Base-by-base conservation (phyloP, 2,113 vertebrate genomes). In the Lichenostomus cassidix region DNA sequence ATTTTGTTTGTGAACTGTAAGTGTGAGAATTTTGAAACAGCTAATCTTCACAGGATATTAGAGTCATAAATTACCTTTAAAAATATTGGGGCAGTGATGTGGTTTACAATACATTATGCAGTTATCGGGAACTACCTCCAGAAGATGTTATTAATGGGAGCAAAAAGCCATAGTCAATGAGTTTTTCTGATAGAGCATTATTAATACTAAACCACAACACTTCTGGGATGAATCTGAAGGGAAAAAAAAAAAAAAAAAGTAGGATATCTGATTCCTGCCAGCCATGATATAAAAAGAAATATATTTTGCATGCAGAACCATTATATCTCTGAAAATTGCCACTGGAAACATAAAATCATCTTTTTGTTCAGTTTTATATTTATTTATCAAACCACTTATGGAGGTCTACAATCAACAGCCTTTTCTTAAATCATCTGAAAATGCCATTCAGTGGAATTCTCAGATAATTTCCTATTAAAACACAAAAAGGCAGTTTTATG, bases 371-470 rank as follows among this genome's bases (percentile, higher is more conserved):
- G 28, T 84, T 82, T 68, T 76, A 18, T 89, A 58, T 87, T 94
- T 95, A 79, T 94, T 97, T 95, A 87, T 70, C 67, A 92, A 94
- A 87, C 46, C 46, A 65, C 44, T 95, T 73, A 76, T 6, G 27
- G 67, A 91, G 24, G 62, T 87, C 84, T 74, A 79, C 39, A 89
- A 91, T 94, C 41, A 95, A 53, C 60, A 69, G 62, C 6, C 35
- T 82, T 89, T 93, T 84, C 53, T 73, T 63, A 62, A 85, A 91
- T 82, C 77, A 64, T 64, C 77, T 84, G 53, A 91, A 94, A 95
- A 85, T 71, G 73, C 25, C 56, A 84, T 65, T 68, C 84, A 91
- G 53, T 56, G 35, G 83, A 92, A 92, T 89, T 78, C 28, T 90
- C 35, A 64, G 42, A 69, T 52, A n/a, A 81, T 89, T 93, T 86